Conservation (phyloP, 2,888 invertebrate species). For the Andrena fulva region DNA sequence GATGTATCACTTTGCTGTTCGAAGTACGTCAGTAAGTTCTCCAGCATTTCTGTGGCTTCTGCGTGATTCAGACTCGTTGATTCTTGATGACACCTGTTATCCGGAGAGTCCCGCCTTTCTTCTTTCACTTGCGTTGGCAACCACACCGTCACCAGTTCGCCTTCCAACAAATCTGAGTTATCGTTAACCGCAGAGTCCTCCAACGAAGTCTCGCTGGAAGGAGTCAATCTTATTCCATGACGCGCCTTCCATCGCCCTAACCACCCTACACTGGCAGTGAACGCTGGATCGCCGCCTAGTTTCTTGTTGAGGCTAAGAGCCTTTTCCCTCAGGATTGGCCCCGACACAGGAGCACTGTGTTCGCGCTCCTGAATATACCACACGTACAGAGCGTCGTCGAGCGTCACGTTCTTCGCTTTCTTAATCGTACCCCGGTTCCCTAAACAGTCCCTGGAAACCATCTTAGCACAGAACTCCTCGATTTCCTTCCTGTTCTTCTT, state of each 20-base stretch:
- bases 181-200: background rate
- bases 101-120: background rate
- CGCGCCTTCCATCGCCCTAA: slow-evolving; percentile 38
- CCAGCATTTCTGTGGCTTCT: slow-evolving; percentile 28
- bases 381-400: slow-evolving; percentile 32
- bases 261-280: slow-evolving; percentile 40
- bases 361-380: slow-evolving; percentile 32
- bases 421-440: slow-evolving; percentile 31
- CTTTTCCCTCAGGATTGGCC: slow-evolving; percentile 21
- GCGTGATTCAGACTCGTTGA: background rate
- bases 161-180: background rate
- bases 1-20: slow-evolving; percentile 18
- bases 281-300: slow-evolving; percentile 20
- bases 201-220: slow-evolving; percentile 2
- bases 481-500: slow-evolving; percentile 39
- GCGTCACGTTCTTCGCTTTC: slow-evolving; percentile 28
- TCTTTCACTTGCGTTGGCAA: slow-evolving; percentile 13
- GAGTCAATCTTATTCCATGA: slow-evolving; percentile 35
- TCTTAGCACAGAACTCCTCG: slow-evolving; percentile 36
- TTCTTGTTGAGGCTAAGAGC: slow-evolving; percentile 38
- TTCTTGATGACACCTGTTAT: background rate
- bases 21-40: slow-evolving; percentile 27
- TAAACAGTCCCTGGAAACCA: slow-evolving; percentile 40
- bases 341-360: slow-evolving; percentile 15
- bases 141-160: background rate